Conservation (phyloP, 1,140 invertebrate genomes). For the Drosophila dunni region DNA sequence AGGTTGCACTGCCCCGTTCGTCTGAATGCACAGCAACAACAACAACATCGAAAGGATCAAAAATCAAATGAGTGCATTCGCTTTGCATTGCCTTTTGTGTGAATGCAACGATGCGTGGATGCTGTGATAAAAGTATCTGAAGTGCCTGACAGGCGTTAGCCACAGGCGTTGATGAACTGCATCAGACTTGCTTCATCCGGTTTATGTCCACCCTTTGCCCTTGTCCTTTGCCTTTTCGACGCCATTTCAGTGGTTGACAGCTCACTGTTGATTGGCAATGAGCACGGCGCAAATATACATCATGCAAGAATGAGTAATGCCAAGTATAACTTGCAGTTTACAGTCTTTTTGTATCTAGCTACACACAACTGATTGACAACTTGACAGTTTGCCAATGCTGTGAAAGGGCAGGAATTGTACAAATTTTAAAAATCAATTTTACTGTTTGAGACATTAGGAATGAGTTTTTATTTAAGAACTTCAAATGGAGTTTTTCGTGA, state of each 20-base stretch:
- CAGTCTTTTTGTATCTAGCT: constrained; percentile 4
- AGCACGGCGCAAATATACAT: neutral
- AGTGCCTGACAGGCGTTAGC: constrained; percentile 50
- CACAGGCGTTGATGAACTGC: constrained; percentile 43
- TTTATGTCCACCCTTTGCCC: neutral
- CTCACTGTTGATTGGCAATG: constrained; percentile 16
- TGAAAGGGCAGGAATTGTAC: no score
- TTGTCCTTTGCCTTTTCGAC: neutral
- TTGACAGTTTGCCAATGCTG: neutral
- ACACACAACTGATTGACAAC: constrained; percentile 11
- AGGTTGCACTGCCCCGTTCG: constrained; percentile 21
- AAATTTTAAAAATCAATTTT: no score
- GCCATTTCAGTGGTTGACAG: neutral
- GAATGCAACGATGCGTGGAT: constrained; percentile 75
- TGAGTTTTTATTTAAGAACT: no score
- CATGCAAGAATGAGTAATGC: neutral
- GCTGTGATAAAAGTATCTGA: constrained; percentile 74
- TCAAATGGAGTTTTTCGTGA: no score
- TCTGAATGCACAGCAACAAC: constrained; percentile 61
- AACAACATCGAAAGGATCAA: constrained; percentile 12
- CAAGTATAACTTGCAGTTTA: constrained; percentile 1
- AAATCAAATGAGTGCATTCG: constrained; percentile 41
- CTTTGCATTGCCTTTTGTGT: constrained; percentile 75
- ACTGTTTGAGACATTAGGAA: no score
- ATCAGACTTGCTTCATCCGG: constrained; percentile 15